These are phyloP conservation scores for Oscheius sp. DNA, from an alignment of 2,888 invertebrate genomes.

Conservation along the genomic window DNA sequence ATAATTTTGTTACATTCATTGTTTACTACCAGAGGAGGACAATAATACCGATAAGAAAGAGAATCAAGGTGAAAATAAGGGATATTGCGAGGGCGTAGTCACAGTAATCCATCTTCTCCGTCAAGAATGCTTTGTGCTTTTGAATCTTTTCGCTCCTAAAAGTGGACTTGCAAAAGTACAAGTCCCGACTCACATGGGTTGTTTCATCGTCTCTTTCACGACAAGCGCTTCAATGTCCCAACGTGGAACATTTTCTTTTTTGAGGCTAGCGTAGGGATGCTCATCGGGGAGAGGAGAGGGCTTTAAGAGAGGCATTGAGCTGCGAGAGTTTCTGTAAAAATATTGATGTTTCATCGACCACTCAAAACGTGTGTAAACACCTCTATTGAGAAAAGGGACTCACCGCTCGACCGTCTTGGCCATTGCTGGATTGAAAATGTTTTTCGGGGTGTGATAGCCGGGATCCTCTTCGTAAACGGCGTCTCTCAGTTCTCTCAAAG, in stretches of 20 bases:
- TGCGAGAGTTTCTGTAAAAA: constrained; percentile 7
- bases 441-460: constrained; percentile 35
- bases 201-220: background rate
- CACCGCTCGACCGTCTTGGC: constrained; percentile 18
- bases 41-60: constrained; percentile 30
- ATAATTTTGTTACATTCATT: background rate
- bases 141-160: constrained; percentile 1
- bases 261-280: constrained; percentile 18
- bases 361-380: background rate
- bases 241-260: background rate
- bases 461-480: constrained; percentile 27
- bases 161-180: background rate
- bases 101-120: constrained; percentile 5
- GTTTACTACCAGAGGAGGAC: constrained; percentile 19
- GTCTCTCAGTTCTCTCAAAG: constrained; percentile 13
- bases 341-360: too few species aligned
- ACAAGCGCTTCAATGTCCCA: constrained; percentile 31
- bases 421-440: constrained; percentile 33
- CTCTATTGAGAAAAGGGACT: background rate
- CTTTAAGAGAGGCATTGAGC: background rate
- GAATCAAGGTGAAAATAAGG: constrained; percentile 8
- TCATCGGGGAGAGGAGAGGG: constrained; percentile 20
- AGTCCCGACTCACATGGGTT: background rate
- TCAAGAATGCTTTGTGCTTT: background rate
- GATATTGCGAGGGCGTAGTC: constrained; percentile 20